These are phyloP conservation scores for Saguinus oedipus DNA, from an alignment of 2,797 vertebrate genomes.

Conservation along the genomic window DNA sequence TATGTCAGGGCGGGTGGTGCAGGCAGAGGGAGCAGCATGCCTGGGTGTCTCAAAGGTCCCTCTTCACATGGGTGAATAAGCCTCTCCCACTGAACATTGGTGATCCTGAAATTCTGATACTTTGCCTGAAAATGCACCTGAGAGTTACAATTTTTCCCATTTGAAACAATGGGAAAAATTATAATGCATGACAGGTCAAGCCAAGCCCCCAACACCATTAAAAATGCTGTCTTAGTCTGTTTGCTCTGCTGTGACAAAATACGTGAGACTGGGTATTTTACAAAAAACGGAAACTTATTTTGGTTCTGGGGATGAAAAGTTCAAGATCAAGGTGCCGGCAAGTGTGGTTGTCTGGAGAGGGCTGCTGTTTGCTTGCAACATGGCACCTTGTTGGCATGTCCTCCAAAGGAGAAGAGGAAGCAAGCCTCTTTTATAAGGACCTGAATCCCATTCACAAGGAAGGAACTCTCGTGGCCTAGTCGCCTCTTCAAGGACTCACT, in stretches of 20 bases:
- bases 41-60: neutral
- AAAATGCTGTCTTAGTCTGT: neutral
- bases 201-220: neutral
- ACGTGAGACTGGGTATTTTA: neutral
- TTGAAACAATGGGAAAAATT: neutral
- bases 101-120: neutral
- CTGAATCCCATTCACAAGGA: neutral
- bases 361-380: neutral
- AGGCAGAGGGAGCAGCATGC: no score
- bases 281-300: neutral
- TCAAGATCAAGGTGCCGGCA: neutral
- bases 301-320: no score
- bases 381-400: accelerated
- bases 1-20: neutral
- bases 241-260: neutral
- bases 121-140: neutral
- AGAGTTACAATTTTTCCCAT: neutral
- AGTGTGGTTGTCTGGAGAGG: neutral
- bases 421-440: neutral
- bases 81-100: neutral
- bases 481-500: neutral
- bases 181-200: neutral
- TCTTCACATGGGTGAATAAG: neutral
- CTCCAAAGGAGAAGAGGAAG: neutral
- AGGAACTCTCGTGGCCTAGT: neutral